phyloP scores from a whole-genome alignment of 2,888 invertebrate genomes.

The Lithophane ornitopus region DNA sequence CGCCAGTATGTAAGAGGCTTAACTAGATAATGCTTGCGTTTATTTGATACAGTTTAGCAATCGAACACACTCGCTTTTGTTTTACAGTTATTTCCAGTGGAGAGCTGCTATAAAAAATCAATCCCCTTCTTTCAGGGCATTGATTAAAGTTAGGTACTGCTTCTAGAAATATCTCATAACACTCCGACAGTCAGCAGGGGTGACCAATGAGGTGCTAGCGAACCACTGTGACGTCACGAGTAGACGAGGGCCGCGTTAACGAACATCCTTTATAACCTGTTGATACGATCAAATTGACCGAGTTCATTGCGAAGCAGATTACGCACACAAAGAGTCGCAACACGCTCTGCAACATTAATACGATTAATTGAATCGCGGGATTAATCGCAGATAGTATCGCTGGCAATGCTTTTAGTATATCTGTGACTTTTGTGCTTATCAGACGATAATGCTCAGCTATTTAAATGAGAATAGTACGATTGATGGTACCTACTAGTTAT shows the following conservation, averaged over 20 bases:
- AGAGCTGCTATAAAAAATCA: slow-evolving; percentile 27
- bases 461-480: slow-evolving; percentile 23
- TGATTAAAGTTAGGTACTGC: slow-evolving; percentile 39
- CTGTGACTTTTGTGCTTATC: slow-evolving; percentile 32
- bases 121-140: slow-evolving; percentile 24
- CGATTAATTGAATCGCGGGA: slow-evolving; percentile 60
- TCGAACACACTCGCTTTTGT: background rate
- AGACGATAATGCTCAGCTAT: slow-evolving; percentile 20
- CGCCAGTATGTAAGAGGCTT: no score
- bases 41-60: background rate
- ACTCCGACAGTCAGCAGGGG: slow-evolving; percentile 17
- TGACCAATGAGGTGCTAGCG: background rate
- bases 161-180: slow-evolving; percentile 36
- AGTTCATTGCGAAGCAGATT: slow-evolving; percentile 61
- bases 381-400: slow-evolving; percentile 44
- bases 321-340: slow-evolving; percentile 51
- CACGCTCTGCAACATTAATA: slow-evolving; percentile 49
- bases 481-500: slow-evolving; percentile 18
- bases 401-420: slow-evolving; percentile 30
- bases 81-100: slow-evolving; percentile 12
- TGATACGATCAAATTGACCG: slow-evolving; percentile 65
- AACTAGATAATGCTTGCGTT: background rate
- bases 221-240: slow-evolving; percentile 30
- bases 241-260: slow-evolving; percentile 11
- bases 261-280: slow-evolving; percentile 65